A percentile compares a stretch with the other conserved stretches of the same genome.
Conservation (phyloP, 2,888 invertebrate species). For the Margaritifera margaritifera region DNA sequence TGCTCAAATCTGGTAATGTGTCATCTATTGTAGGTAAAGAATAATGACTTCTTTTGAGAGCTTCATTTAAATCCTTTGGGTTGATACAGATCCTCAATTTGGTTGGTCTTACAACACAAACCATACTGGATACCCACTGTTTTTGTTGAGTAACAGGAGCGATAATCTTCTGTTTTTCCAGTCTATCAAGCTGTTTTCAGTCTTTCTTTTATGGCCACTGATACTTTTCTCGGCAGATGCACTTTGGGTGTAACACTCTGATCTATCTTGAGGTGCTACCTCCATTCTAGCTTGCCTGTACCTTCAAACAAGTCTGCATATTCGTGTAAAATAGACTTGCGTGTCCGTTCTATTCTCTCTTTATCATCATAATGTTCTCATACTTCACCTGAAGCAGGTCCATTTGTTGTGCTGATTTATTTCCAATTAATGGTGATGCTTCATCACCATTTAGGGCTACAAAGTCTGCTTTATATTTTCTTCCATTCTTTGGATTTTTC, state of each 20-base stretch:
- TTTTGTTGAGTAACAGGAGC: slow-evolving; percentile 30
- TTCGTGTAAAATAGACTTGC: background rate
- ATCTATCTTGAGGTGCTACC: slow-evolving; percentile 17
- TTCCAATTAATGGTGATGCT: slow-evolving; percentile 4
- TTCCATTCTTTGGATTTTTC: background rate
- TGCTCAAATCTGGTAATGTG: slow-evolving; percentile 29
- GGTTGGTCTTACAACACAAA: slow-evolving; percentile 30
- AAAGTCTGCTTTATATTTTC: slow-evolving; percentile 9
- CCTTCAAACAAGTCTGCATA: slow-evolving; percentile 18
- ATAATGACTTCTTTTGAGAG: slow-evolving; percentile 30
- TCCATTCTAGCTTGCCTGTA: slow-evolving; percentile 12
- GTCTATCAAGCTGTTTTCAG: slow-evolving; percentile 24
- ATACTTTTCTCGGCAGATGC: slow-evolving; percentile 20
- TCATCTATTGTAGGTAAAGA: slow-evolving; percentile 39
- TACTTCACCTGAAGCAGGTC: slow-evolving; percentile 8
- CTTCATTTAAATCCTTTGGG: slow-evolving; percentile 34
- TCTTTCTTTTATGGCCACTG: slow-evolving; percentile 16
- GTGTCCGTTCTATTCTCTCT: background rate
- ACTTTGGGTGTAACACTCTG: slow-evolving; percentile 13
- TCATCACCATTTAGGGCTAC: slow-evolving; percentile 1
- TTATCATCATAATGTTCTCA: slow-evolving; percentile 3
- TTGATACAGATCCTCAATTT: too few relatives aligned
- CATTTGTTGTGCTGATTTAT: slow-evolving; percentile 7
- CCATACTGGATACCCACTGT: slow-evolving; percentile 37
- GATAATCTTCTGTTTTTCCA: slow-evolving; percentile 23